Percentiles rank a stretch among this genome's conserved stretches.
Conservation (phyloP, 2,797 vertebrate genomes). For the Clarias laeviceps region DNA sequence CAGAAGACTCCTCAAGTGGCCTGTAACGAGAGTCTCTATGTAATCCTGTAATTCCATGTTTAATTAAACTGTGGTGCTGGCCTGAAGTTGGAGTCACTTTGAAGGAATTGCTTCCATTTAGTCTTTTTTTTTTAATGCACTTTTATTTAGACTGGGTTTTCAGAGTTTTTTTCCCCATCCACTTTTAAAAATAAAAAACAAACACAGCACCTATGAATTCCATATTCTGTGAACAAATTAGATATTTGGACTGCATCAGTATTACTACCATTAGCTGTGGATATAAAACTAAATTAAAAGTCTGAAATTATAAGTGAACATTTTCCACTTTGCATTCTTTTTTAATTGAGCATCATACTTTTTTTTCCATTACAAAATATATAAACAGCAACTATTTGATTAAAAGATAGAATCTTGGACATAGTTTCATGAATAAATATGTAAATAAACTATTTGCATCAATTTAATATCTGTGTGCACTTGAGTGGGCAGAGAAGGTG, state of each 20-base stretch:
- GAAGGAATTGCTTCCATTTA: constrained; percentile 60
- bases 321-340: background rate
- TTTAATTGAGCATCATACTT: background rate
- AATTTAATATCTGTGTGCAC: background rate
- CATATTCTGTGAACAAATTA: background rate
- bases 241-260: background rate
- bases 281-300: background rate
- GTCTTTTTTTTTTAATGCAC: constrained; percentile 33
- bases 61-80: constrained; percentile 80
- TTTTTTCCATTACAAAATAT: background rate
- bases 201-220: background rate
- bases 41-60: constrained; percentile 87
- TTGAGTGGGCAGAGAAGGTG: background rate
- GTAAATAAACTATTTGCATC: background rate
- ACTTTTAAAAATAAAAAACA: background rate
- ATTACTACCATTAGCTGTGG: background rate
- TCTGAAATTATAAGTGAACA: background rate
- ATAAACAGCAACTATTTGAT: background rate
- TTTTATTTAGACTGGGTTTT: constrained; percentile 47
- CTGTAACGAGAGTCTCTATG: constrained; percentile 73
- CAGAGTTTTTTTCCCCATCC: background rate
- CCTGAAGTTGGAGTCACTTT: constrained; percentile 68
- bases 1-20: constrained; percentile 72
- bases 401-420: background rate
- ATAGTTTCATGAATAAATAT: background rate